Base-by-base conservation (phyloP, 2,888 invertebrate species). In the Drosophila helvetica region DNA sequence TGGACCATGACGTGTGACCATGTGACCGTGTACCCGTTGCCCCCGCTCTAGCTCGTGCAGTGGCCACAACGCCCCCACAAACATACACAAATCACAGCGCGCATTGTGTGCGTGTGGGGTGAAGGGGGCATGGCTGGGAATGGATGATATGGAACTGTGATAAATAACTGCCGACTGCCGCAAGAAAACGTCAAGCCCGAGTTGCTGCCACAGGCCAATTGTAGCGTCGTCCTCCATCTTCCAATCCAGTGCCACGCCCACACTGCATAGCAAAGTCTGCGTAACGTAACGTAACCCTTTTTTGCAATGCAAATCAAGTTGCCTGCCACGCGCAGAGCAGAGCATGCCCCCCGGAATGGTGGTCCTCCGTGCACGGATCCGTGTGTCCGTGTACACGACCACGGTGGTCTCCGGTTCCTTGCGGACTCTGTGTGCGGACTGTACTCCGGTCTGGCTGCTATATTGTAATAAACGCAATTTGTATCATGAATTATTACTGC, bases 401-500 rank as follows among this genome's bases (percentile, higher is more conserved):
- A 45, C 59, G 59, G 60, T 7, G 59, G 60, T 7, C 27, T 27
- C 27, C 27, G 48, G 48, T 69, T 71, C 54, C n/a, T 6, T 38
- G n/a, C 38, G 38, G 38, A 38, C 38, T 38, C 15, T 62, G 54
- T 42, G 62, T 46, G 48, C 69, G 73, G 65, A 33, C 54, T 33
- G 53, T 46, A 55, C 59, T 42, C 12, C 46, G 18, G 22, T 30
- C 53, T 17, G 56, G 63, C 56, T 47, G 76, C 63, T 42, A 67
- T 75, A 80, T 86, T 88, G 89, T 88, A 89, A 87, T 89, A 86
- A 89, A 86, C 88, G 89, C 89, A 86, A 89, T 89, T 89, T 88
- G 80, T 73, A 81, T 72, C 81, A 88, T 87, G 87, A 87, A 83
- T 89, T 89, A 87, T 87, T 89, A 89, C 86, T 86, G 89, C 89